phyloP scores from a whole-genome alignment of 2,113 vertebrate species.

The Poeciliopsis retropinna region DNA sequence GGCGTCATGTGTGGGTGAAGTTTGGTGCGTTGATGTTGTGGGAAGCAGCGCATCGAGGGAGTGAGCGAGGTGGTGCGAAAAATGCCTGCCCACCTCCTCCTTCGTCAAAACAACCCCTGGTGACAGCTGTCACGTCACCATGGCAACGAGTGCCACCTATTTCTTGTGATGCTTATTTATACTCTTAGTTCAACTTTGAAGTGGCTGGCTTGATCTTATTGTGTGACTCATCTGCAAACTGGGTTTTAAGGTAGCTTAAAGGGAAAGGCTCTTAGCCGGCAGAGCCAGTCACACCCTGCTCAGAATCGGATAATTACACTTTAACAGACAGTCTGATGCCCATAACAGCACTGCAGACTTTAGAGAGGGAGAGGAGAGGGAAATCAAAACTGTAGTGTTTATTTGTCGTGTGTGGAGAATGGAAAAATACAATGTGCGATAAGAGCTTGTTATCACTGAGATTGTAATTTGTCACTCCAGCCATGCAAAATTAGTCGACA shows the following conservation, averaged over 20 bases:
- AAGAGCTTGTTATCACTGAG: conserved; percentile 20
- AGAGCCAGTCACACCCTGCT: conserved; percentile 13
- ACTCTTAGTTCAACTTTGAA: conserved; percentile 60
- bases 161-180: conserved; percentile 62
- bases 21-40: conserved; percentile 42
- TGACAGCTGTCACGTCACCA: conserved; percentile 66
- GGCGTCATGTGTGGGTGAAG: conserved; percentile 59
- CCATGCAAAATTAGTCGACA: conserved; percentile 30
- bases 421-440: conserved; percentile 8
- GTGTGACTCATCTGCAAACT: conserved; percentile 33
- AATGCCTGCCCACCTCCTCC: conserved; percentile 36
- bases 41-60: conserved; percentile 9
- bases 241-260: conserved; percentile 37
- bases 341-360: background rate
- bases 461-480: conserved; percentile 7
- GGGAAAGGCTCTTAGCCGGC: conserved; percentile 14
- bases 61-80: conserved; percentile 57
- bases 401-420: conserved; percentile 18
- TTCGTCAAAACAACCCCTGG: conserved; percentile 43
- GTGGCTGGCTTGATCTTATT: conserved; percentile 41
- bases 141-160: conserved; percentile 56
- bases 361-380: background rate
- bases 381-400: conserved; percentile 27
- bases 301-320: conserved; percentile 21
- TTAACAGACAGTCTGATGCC: conserved; percentile 7